A percentile compares a stretch with the other conserved stretches of the same genome.
Evolutionary conservation across 2,888 invertebrate genomes (phyloP).

Genomic region (Chironomus riparius): DNA sequence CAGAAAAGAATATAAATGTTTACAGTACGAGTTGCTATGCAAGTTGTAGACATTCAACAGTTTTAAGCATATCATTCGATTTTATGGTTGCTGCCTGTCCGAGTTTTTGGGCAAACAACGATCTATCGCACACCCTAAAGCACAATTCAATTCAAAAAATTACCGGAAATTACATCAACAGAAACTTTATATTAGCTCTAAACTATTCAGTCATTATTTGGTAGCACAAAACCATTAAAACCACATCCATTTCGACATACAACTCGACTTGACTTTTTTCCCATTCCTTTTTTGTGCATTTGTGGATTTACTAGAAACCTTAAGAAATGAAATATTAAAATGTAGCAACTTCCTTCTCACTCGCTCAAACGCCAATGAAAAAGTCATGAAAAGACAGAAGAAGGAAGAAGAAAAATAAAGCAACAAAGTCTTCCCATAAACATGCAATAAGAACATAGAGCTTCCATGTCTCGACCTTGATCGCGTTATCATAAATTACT

Average conservation of each 20-base stretch:
- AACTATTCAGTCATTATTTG: too few relatives aligned
- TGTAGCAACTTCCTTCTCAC: neutral
- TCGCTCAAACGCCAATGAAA: neutral
- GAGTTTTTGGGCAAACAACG: too few relatives aligned
- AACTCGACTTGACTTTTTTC: neutral
- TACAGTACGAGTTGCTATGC: too few relatives aligned
- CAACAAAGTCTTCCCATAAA: neutral
- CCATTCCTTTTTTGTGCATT: neutral
- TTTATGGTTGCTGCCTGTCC: too few relatives aligned
- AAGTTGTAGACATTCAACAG: too few relatives aligned
- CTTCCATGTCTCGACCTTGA: conserved; percentile 3
- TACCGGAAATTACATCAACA: too few relatives aligned
- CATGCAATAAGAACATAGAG: neutral
- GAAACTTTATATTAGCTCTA: too few relatives aligned
- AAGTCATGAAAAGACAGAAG: neutral
- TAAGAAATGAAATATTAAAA: neutral
- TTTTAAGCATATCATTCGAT: too few relatives aligned
- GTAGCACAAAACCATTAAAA: too few relatives aligned
- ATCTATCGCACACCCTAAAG: too few relatives aligned
- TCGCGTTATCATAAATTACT: conserved; percentile 9
- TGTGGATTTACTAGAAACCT: neutral
- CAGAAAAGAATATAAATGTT: too few relatives aligned
- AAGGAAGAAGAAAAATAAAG: neutral
- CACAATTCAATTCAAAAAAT: too few relatives aligned
- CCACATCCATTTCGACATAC: neutral